Percentiles rank a stretch among this genome's conserved stretches.
Conservation (phyloP, 2,797 vertebrate species). For the Coccyzus lansbergi region DNA sequence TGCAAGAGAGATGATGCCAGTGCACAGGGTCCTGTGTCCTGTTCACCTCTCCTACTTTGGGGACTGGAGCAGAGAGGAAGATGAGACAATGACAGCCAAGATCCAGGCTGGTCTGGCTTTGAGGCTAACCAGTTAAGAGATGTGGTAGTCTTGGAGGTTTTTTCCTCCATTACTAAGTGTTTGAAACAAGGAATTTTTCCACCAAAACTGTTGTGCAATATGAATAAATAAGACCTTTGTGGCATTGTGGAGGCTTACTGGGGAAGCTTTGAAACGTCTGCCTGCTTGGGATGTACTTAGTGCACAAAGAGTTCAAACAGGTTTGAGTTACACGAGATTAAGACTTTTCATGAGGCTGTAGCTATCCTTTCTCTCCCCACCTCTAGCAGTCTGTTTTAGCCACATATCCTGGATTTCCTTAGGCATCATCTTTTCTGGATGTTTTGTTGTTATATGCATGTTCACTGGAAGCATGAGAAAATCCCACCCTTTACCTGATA, state of each 20-base stretch:
- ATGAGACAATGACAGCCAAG: rapidly evolving
- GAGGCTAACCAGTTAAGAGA: neutral
- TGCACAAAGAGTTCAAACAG: neutral
- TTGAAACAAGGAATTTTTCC: neutral
- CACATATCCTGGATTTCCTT: neutral
- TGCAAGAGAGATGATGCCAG: neutral
- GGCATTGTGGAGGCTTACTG: neutral
- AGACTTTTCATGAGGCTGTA: neutral
- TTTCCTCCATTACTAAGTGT: neutral
- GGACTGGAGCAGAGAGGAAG: neutral
- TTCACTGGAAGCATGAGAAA: neutral
- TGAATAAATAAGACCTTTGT: neutral
- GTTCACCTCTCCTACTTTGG: neutral
- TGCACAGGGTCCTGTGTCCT: neutral
- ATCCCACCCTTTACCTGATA: neutral
- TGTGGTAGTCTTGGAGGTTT: rapidly evolving
- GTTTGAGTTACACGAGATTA: neutral
- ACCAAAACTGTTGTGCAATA: neutral
- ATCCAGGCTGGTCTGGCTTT: neutral
- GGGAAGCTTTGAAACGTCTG: neutral
- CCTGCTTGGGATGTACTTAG: neutral
- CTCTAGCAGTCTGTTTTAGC: neutral
- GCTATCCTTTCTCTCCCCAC: neutral
- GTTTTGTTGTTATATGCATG: neutral
- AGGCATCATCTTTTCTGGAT: neutral